Base-by-base conservation (phyloP, 2,797 vertebrate genomes). In the Neopelma chrysocephalum region DNA sequence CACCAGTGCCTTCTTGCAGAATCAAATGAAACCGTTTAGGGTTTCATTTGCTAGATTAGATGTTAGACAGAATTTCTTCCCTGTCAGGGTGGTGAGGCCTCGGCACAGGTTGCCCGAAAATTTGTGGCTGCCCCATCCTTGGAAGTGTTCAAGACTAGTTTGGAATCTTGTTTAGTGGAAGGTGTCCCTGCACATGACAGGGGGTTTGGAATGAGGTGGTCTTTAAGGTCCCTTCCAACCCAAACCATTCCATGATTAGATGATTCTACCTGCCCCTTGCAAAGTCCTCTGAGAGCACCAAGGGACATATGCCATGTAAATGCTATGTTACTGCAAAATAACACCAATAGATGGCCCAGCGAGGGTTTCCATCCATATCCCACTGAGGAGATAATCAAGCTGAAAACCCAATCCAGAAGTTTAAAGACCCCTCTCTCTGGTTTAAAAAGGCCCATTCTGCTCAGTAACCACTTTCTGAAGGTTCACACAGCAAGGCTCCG, bases 401-500 rank as follows among this genome's bases (percentile, higher is more conserved):
- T 90, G 58, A 84, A 95, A 95, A 77, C 36, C 48, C 61, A 56
- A 36, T 88, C 86, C 81, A 92, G 94, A 91, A 96, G 82, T 94
- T 82, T 95, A 91, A 89, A 29, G 8, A 62, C 65, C 50, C 31
- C 60, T 77, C 42, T 68, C 80, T 93, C 60, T 31, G 31, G 21
- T 93, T 92, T 72, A 76, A 73, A 95, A 94, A 70, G 42, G 29
- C 60, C 81, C 64, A 68, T 96, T 96, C 73, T 94, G 83, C 69
- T 95, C 26, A 3, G 72, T 62, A 90, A 96, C 88, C 86, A 73
- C 79, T 82, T 96, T 89, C 84, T 65, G 78, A 77, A 95, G 89
- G 89, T 92, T 94, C 87, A 96, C 93, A 89, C 96, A 90, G 96
- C 86, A 94, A 96, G 94, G 68, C 61, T 96, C 87, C 58, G 0